Base-by-base conservation (phyloP, 2,113 vertebrate species). In the Colinus virginianus region DNA sequence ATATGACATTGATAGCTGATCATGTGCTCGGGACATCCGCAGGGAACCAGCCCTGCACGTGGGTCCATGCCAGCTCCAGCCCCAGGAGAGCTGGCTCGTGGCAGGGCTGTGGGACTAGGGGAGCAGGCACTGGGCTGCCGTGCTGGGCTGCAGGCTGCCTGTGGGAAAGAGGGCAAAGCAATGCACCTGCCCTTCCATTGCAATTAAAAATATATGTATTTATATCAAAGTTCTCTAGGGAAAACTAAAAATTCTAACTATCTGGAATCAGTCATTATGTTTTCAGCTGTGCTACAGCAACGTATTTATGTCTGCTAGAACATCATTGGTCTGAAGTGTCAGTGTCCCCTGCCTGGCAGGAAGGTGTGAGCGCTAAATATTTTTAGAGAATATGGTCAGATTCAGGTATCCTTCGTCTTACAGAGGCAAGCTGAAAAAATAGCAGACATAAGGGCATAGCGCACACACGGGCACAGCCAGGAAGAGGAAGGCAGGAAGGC, bases 21-120 rank as follows among this genome's bases (percentile, higher is more conserved):
- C 0, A 0, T 21, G 3, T 12, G 6, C 62, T 59, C 59, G 61
- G 51, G 62, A 21, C 58, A 28, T 7, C 26, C 46, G 1, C 20
- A 23, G 46, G 58, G 34, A 83, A 12, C 6, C 55, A 58, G 55
- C 36, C 36, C 36, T 11, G 11, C 16, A 3, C 28, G 51, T 1
- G 3, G 40, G 18, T 3, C 32, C 2, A 0, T 23, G 30, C 59
- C 67, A 69, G 48, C 19, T 46, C 43, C 1, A 3, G 13, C 23
- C 53, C 38, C 7, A 3, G 55, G 30, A 75, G 51, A 38, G 25
- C 40, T 49, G 40, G 11, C 14, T 18, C 12, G 1, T 0, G 1
- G 21, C 8, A 5, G 22, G 49, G 43, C 34, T 22, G n/a, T 1
- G 1, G 43, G 56, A 19, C 40, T 34, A 45, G 45, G 30, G 15